phyloP scores from a whole-genome alignment of 2,797 vertebrate genomes.

The Etheostoma perlongum region DNA sequence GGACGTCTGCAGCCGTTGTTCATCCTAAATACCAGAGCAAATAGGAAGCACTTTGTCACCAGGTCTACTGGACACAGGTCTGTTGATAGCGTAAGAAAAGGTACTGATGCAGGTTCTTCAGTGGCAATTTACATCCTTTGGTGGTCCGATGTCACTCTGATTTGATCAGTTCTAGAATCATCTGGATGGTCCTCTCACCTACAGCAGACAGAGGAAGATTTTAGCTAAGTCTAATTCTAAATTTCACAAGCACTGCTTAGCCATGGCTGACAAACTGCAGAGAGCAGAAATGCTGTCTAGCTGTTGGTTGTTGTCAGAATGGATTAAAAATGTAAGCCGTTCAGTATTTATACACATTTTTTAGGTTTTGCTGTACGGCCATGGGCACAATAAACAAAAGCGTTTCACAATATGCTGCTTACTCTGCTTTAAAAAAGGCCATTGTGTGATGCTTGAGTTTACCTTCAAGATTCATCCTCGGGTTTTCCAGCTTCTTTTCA shows the following conservation, averaged over 20 bases:
- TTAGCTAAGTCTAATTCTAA: no score
- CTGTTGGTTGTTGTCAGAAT: background rate
- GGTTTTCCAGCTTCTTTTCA: conserved; percentile 95
- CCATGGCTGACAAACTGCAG: no score
- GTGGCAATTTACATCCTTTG: background rate
- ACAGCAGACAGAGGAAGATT: conserved; percentile 15
- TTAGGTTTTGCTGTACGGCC: background rate
- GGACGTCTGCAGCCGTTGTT: background rate
- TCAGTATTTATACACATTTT: background rate
- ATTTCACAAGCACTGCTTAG: no score
- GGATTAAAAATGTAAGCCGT: background rate
- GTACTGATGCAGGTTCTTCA: conserved; percentile 14
- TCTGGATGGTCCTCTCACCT: conserved; percentile 93
- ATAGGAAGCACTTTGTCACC: conserved; percentile 12
- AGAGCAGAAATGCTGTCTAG: background rate
- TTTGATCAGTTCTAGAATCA: conserved; percentile 94
- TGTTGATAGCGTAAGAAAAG: background rate
- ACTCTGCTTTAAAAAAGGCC: background rate
- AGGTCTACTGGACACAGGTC: background rate
- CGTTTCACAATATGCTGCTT: no score
- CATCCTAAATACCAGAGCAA: conserved; percentile 7
- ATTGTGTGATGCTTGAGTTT: conserved; percentile 39
- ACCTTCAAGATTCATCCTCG: conserved; percentile 96
- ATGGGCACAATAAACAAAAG: background rate
- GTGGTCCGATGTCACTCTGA: conserved; percentile 80